Percentiles rank a stretch among this genome's conserved stretches.
Evolutionary conservation across 2,888 invertebrate genomes (phyloP).

Genomic region (Heliconius aoede): DNA sequence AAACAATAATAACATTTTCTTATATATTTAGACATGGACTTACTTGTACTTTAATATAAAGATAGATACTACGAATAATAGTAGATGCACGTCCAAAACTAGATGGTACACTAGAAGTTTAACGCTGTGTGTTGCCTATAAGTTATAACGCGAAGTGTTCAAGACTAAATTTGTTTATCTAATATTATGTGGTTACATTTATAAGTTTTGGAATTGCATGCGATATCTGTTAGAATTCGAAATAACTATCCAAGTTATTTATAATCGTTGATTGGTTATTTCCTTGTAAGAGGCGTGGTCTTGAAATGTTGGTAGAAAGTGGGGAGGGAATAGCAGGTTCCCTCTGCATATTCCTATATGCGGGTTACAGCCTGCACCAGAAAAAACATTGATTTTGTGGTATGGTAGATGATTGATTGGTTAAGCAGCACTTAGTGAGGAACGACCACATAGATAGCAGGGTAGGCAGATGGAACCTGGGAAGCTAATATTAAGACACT

Average conservation of each 20-base stretch:
- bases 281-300: background rate
- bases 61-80: constrained; percentile 8
- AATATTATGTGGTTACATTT: constrained; percentile 28
- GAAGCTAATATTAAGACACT: no score
- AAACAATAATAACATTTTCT: background rate
- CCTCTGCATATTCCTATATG: no score
- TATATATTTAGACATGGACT: background rate
- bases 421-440: no score
- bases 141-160: constrained; percentile 43
- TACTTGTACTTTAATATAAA: background rate
- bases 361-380: no score
- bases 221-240: background rate
- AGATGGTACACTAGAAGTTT: constrained; percentile 45
- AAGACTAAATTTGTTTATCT: constrained; percentile 45
- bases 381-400: no score
- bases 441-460: no score
- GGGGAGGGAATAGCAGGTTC: no score
- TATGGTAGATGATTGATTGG: no score
- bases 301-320: no score
- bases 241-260: background rate
- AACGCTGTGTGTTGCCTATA: constrained; percentile 48
- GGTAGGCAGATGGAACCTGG: no score
- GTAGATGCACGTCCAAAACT: constrained; percentile 38
- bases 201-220: constrained; percentile 1
- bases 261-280: background rate